Base-by-base conservation (phyloP, 2,113 vertebrate genomes). In the Pygathrix nemaeus region DNA sequence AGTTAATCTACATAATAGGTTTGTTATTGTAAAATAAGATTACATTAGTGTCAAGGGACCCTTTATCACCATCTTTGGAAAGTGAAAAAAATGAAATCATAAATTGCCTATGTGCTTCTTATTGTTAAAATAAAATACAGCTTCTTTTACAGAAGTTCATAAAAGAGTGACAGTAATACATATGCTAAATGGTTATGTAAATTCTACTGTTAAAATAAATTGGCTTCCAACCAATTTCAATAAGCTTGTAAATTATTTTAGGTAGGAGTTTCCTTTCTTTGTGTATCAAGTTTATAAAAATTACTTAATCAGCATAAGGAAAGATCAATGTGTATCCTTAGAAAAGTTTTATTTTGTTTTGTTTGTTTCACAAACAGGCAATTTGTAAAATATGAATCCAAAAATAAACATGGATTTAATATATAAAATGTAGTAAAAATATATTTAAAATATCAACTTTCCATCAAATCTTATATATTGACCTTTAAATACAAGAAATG, bases 151-250 rank as follows among this genome's bases (percentile, higher is more conserved):
- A 94, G 55, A 97, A 88, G 1, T 0, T 90, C 32, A 97, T 72
- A 94, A 96, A 2, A 94, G 2, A 95, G 59, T 76, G 7, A 30
- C 97, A 68, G 92, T 96, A 98, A 97, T 96, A 64, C 27, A 64
- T 97, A 92, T 86, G 81, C 23, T 43, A 98, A 98, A 96, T 10
- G 0, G 43, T 57, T 98, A 94, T 84, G 59, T 92, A 97, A 98
- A 98, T 98, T 96, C n/a, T 32, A 84, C 59, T n/a, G 90, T 87
- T 96, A 97, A 97, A 52, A 97, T 17, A 97, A 98, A 97, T 94
- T 27, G 0, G 0, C n/a, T 96, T 86, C 4, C 35, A 48, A 93
- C 94, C 88, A 72, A 94, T 96, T 97, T 95, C 2, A 0, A 1
- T 88, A 94, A 75, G 20, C 86, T 95, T 91, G 21, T 97, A 70